Conservation (phyloP, 2,113 vertebrate species). For the Pseudorasbora parva region DNA sequence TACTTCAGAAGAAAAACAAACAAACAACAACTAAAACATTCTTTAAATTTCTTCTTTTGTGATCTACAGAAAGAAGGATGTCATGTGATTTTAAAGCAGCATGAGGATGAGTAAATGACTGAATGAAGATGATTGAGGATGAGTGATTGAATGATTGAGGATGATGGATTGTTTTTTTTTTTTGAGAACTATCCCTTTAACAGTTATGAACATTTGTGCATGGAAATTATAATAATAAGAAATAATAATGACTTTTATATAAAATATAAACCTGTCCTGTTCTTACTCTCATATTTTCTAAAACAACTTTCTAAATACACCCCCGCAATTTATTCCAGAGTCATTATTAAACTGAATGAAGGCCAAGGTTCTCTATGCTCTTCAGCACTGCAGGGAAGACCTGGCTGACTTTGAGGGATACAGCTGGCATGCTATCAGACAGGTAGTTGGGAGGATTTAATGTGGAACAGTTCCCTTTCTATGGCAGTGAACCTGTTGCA, state of each 20-base stretch:
- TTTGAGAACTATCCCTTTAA: not conserved
- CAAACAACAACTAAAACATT: not conserved
- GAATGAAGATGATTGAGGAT: too few relatives aligned
- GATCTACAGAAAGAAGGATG: not conserved
- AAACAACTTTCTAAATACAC: not conserved
- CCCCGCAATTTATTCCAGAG: constrained; percentile 10
- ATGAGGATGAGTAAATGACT: too few relatives aligned
- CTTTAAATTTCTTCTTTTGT: not conserved
- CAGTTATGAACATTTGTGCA: not conserved
- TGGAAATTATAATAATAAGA: not conserved
- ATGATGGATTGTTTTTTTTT: too few relatives aligned
- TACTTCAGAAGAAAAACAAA: not conserved
- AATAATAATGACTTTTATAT: not conserved
- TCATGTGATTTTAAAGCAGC: not conserved
- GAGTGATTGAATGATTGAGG: too few relatives aligned
- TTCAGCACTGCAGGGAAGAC: constrained; percentile 25
- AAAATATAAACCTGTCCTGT: not conserved
- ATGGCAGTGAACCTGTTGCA: constrained; percentile 48
- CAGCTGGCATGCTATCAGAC: constrained; percentile 63
- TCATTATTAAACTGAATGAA: constrained; percentile 50
- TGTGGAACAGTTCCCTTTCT: constrained; percentile 46
- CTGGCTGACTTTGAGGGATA: constrained; percentile 46
- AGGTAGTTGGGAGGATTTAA: constrained; percentile 69
- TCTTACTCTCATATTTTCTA: not conserved
- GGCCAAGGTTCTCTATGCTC: constrained; percentile 39